A percentile compares a stretch with the other conserved stretches of the same genome.
phyloP scores from a whole-genome alignment of 2,888 invertebrate species.

The Amphipoea oculea region DNA sequence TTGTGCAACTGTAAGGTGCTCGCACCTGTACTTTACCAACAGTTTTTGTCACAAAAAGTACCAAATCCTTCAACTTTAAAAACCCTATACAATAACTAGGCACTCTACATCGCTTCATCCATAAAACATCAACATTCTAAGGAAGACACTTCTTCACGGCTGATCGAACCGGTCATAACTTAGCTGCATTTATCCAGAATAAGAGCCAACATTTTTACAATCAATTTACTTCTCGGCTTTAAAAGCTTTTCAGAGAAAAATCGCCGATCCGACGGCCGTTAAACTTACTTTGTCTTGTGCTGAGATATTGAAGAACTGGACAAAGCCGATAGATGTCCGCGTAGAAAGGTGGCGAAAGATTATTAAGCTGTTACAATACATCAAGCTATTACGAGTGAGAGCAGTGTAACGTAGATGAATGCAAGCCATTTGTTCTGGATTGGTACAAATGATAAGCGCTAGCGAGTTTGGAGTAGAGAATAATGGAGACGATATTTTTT shows the following conservation, averaged over 20 bases:
- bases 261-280: slow-evolving; percentile 71
- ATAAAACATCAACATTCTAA: slow-evolving; percentile 21
- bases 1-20: not conserved
- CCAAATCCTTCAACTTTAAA: not conserved
- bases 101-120: not conserved
- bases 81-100: not conserved
- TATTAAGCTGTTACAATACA: slow-evolving; percentile 86
- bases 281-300: slow-evolving; percentile 72
- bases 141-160: slow-evolving; percentile 45
- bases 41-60: not conserved
- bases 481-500: slow-evolving; percentile 9
- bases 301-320: slow-evolving; percentile 37
- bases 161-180: slow-evolving; percentile 55
- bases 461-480: slow-evolving; percentile 37
- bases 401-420: slow-evolving; percentile 83
- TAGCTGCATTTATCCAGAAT: slow-evolving; percentile 57
- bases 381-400: slow-evolving; percentile 84
- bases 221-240: slow-evolving; percentile 71
- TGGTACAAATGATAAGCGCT: slow-evolving; percentile 60
- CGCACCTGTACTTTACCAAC: not conserved
- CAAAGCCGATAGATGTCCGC: slow-evolving; percentile 55
- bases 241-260: slow-evolving; percentile 77
- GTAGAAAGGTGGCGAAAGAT: slow-evolving; percentile 74
- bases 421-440: slow-evolving; percentile 77
- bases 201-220: slow-evolving; percentile 65